Conservation (phyloP, 2,113 vertebrate genomes). For the Mirounga angustirostris region DNA sequence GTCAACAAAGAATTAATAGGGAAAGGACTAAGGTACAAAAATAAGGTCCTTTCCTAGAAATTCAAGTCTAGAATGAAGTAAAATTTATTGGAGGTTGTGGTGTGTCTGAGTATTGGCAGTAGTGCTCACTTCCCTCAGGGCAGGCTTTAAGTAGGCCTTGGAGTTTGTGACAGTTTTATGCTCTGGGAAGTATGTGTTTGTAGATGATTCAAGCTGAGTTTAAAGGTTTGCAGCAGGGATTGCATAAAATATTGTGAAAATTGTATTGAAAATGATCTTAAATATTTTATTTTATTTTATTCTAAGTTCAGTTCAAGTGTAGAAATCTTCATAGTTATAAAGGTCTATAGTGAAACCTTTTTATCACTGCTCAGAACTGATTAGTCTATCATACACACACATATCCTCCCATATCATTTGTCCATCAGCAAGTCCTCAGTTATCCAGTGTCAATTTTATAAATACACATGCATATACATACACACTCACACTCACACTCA, state of each 20-base stretch:
- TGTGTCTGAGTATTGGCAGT: not conserved
- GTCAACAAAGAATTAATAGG: not conserved
- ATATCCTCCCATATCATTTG: not conserved
- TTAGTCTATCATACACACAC: not conserved
- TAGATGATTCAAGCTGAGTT: not conserved
- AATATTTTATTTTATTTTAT: not conserved
- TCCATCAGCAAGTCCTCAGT: not conserved
- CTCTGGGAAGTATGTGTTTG: not conserved
- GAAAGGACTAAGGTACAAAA: not conserved
- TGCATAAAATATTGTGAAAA: not conserved
- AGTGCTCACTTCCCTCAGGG: not conserved
- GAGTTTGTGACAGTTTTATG: not conserved
- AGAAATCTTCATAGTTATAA: not conserved
- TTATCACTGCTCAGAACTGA: not conserved
- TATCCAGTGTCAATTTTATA: not conserved
- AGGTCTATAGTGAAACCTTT: not conserved
- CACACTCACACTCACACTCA: not conserved
- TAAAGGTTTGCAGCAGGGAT: constrained; percentile 6
- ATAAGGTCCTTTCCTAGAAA: not conserved
- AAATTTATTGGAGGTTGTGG: not conserved
- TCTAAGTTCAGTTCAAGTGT: not conserved
- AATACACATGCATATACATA: not conserved
- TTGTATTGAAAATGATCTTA: not conserved
- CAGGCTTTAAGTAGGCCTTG: not conserved
- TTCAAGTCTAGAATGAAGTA: constrained; percentile 3